Evolutionary conservation across 2,888 invertebrate species (phyloP), one percentile per base, ranked within the genome.

Genomic region (Drosophila mimetica): DNA sequence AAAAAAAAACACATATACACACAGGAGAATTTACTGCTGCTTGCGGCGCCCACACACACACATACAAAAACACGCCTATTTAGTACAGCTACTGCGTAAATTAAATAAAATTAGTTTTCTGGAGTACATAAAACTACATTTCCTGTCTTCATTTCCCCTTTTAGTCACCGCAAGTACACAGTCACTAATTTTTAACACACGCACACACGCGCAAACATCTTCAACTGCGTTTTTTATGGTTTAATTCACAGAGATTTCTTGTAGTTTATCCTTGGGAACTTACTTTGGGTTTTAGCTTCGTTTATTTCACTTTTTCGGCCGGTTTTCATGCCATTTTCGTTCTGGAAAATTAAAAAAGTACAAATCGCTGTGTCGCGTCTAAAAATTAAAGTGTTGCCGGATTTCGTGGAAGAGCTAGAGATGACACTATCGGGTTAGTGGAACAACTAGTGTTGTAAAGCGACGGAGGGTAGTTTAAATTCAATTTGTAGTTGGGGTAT

Each of bases 11-110:
- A 77, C 61, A 76, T 54, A 74, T 50, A 65, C 58, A 78, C 61
- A 52, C 44, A 76, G 42, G 60, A 53, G 37, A 71, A 73, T 74
- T 78, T 81, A 78, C 82, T 81, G 74, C 82, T 79, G 79, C 82
- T 81, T 79, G 71, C 82, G 76, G 71, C 76, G 67, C 60, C 60
- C 39, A 57, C 60, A 60, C 28, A 48, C 16, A 61, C 44, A 73
- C 50, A 50, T 39, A 20, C 39, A 18, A 18, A 71, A 22, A 32
- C 41, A 41, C 32, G 36, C 46, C 37, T 57, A 37, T 39, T 32
- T 39, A 46, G 46, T 47, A 61, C 57, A 61, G 57, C 57, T 47
- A 61, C 60, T 61, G 60, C 60, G 60, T 61, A 61, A 46, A 61
- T 57, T n/a, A 28, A 16, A 11, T 37, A 16, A 39, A 60, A 46